Conservation (phyloP, 2,888 invertebrate species). For the Gastracanthus pulcherrimus region DNA sequence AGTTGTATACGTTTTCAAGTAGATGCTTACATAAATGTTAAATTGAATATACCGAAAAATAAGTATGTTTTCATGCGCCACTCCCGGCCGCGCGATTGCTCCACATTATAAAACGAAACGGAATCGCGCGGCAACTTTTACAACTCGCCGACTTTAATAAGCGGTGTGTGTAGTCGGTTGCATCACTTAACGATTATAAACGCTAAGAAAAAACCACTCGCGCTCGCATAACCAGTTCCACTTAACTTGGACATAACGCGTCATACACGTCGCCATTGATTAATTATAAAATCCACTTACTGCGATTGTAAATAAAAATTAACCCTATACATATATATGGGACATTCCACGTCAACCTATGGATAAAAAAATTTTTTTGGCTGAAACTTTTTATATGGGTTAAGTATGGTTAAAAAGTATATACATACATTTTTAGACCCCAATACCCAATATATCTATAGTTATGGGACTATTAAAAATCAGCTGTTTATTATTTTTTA, state of each 20-base stretch:
- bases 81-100: not conserved
- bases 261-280: constrained; percentile 43
- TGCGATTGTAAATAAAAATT: constrained; percentile 35
- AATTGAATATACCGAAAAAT: constrained; percentile 12
- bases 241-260: constrained; percentile 35
- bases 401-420: no score
- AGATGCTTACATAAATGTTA: constrained; percentile 40
- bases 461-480: no score
- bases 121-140: constrained; percentile 15
- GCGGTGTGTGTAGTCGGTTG: constrained; percentile 1
- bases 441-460: no score
- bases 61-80: not conserved
- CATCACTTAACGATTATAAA: constrained; percentile 34
- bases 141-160: constrained; percentile 24
- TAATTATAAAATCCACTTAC: constrained; percentile 52
- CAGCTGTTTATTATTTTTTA: no score
- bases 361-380: no score
- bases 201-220: not conserved
- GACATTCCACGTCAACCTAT: no score
- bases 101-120: constrained; percentile 31
- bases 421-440: no score
- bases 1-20: constrained; percentile 23
- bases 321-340: no score
- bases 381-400: no score
- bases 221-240: not conserved